These are phyloP conservation scores for Anaspis maculata DNA, from an alignment of 2,888 invertebrate genomes.

Conservation along the genomic window DNA sequence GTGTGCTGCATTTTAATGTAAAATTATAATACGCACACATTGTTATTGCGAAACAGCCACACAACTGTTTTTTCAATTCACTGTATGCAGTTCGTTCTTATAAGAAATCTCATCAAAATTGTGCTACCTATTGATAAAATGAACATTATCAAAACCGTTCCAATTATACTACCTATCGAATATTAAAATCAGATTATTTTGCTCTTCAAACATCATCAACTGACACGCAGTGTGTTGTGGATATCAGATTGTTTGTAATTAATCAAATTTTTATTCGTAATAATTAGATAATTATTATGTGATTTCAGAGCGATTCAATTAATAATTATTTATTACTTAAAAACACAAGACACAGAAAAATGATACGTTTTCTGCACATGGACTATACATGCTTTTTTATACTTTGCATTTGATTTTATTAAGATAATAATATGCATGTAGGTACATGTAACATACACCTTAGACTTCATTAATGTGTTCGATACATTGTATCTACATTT, in stretches of 20 bases:
- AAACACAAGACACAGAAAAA: conserved; percentile 15
- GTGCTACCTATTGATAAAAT: conserved; percentile 1
- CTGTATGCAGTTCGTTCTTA: conserved; percentile 13
- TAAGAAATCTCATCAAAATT: conserved; percentile 3
- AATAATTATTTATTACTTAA: conserved; percentile 5
- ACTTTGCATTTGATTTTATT: conserved; percentile 36
- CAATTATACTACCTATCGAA: conserved; percentile 1
- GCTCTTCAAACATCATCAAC: no score
- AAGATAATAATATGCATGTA: conserved; percentile 19
- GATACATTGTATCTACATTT: conserved; percentile 36
- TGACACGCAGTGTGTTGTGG: conserved; percentile 13
- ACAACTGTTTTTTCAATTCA: conserved; percentile 20
- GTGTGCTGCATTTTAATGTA: conserved; percentile 24
- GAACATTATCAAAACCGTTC: conserved; percentile 18
- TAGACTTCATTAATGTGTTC: conserved; percentile 29
- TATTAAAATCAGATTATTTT: conserved; percentile 6
- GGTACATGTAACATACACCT: conserved; percentile 30
- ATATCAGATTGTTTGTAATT: conserved; percentile 9
- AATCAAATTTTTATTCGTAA: not conserved
- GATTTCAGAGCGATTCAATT: conserved; percentile 6
- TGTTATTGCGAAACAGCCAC: conserved; percentile 24
- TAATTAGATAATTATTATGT: not conserved
- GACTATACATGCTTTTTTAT: conserved; percentile 42
- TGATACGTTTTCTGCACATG: conserved; percentile 33
- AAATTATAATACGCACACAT: conserved; percentile 24